phyloP scores from a whole-genome alignment of 2,888 invertebrate genomes.

The Stictocephala bisonia region DNA sequence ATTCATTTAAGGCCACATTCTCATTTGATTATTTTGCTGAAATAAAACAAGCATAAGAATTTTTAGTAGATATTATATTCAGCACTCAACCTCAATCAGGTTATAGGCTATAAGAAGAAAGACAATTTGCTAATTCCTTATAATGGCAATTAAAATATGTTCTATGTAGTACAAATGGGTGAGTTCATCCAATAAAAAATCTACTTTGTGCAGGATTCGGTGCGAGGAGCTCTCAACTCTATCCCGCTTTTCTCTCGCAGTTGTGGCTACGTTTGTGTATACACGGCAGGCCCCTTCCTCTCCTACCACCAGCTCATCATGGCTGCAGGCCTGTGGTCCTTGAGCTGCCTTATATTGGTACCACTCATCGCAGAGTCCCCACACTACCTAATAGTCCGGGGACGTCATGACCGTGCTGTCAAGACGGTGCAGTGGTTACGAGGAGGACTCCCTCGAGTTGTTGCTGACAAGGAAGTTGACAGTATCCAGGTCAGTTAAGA shows the following conservation, averaged over 20 bases:
- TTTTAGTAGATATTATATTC: no score
- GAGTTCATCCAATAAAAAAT: no score
- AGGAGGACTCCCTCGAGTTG: not conserved
- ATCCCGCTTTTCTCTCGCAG: conserved; percentile 32
- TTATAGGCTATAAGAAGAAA: no score
- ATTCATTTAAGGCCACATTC: no score
- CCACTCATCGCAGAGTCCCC: conserved; percentile 32
- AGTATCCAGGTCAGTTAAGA: conserved; percentile 20
- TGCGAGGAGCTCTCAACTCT: conserved; percentile 33
- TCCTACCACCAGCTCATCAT: conserved; percentile 21
- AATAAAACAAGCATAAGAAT: no score
- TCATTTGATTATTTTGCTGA: no score
- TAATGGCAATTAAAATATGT: no score
- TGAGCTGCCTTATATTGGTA: not conserved
- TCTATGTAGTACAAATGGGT: no score
- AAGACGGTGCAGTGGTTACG: conserved; percentile 2
- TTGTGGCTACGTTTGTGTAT: conserved; percentile 33
- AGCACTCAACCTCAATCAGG: no score
- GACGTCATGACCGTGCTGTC: not conserved
- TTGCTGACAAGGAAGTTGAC: conserved; percentile 27
- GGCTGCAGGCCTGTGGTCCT: not conserved
- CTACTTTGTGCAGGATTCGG: conserved; percentile 14
- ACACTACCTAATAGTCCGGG: conserved; percentile 4
- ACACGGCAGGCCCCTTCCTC: conserved; percentile 7
- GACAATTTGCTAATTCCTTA: no score